Percentiles rank a stretch among this genome's conserved stretches.
Conservation (phyloP, 2,888 invertebrate species). For the Crematogaster levior region DNA sequence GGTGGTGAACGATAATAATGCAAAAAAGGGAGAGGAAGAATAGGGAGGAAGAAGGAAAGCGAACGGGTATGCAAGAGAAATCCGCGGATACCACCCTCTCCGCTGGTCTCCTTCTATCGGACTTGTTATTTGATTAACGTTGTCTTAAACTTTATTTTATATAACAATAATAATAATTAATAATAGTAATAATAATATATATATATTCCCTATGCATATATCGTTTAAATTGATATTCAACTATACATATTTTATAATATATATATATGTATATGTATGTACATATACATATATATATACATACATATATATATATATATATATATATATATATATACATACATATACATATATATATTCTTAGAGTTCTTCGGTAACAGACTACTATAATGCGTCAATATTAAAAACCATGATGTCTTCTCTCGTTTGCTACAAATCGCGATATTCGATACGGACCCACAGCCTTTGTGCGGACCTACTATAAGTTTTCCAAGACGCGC, state of each 20-base stretch:
- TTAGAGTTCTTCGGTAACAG: slow-evolving; percentile 70
- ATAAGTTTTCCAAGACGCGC: slow-evolving; percentile 16
- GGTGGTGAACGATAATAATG: slow-evolving; percentile 32
- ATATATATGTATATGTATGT: slow-evolving; percentile 42
- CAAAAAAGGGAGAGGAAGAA: background rate
- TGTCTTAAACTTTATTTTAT: slow-evolving; percentile 81
- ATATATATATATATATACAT: slow-evolving; percentile 31
- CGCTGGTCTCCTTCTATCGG: slow-evolving; percentile 63
- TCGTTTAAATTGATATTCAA: slow-evolving; percentile 86
- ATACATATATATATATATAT: slow-evolving; percentile 42
- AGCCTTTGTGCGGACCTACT: slow-evolving; percentile 8
- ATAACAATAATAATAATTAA: slow-evolving; percentile 74
- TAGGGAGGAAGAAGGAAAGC: background rate
- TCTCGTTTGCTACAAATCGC: slow-evolving; percentile 55
- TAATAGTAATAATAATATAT: slow-evolving; percentile 59
- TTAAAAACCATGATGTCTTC: slow-evolving; percentile 74
- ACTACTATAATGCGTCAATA: slow-evolving; percentile 75
- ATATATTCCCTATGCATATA: slow-evolving; percentile 83
- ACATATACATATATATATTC: slow-evolving; percentile 18
- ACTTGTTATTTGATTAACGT: slow-evolving; percentile 77
- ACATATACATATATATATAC: slow-evolving; percentile 40
- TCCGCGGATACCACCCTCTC: slow-evolving; percentile 51
- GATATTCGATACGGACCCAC: slow-evolving; percentile 32
- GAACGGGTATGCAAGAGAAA: background rate
- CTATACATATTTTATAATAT: slow-evolving; percentile 62